phyloP scores from a whole-genome alignment of 2,888 invertebrate genomes.

The Eupeodes latifasciatus region DNA sequence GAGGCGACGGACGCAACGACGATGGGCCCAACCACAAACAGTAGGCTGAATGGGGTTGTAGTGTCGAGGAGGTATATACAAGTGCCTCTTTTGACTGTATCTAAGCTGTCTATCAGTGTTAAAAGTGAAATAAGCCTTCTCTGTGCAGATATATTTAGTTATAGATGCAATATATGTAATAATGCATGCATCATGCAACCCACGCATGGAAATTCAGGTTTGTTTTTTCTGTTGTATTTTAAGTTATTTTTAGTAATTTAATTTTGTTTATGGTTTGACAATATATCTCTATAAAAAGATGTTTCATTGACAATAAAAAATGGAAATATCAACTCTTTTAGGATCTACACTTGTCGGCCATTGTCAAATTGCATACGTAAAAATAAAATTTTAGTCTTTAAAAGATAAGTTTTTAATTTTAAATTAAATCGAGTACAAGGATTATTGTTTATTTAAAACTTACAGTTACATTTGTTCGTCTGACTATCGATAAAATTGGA shows the following conservation, averaged over 20 bases:
- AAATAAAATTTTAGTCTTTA: too few relatives aligned
- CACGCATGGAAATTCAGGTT: slow-evolving; percentile 61
- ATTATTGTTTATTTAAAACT: too few relatives aligned
- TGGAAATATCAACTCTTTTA: not conserved
- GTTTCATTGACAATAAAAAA: not conserved
- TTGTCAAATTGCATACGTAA: not conserved
- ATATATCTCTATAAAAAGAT: not conserved
- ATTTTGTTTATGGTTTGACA: not conserved
- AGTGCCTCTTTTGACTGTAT: slow-evolving; percentile 62
- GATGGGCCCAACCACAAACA: slow-evolving; percentile 27
- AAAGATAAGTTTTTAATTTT: not conserved
- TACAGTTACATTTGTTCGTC: too few relatives aligned
- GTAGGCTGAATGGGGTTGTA: slow-evolving; percentile 34
- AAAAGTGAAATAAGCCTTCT: slow-evolving; percentile 62
- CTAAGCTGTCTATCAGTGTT: slow-evolving; percentile 46
- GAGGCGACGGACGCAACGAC: not conserved
- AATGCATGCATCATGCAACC: slow-evolving; percentile 34
- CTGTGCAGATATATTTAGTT: not conserved
- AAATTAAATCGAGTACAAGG: too few relatives aligned
- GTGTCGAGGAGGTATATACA: slow-evolving; percentile 26
- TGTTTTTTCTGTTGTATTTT: not conserved
- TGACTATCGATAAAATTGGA: too few relatives aligned
- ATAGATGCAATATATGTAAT: not conserved
- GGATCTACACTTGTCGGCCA: not conserved
- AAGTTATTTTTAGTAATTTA: slow-evolving; percentile 18